Evolutionary conservation across 1,140 invertebrate genomes (phyloP).

Genomic region (Tigriopus japonicus): DNA sequence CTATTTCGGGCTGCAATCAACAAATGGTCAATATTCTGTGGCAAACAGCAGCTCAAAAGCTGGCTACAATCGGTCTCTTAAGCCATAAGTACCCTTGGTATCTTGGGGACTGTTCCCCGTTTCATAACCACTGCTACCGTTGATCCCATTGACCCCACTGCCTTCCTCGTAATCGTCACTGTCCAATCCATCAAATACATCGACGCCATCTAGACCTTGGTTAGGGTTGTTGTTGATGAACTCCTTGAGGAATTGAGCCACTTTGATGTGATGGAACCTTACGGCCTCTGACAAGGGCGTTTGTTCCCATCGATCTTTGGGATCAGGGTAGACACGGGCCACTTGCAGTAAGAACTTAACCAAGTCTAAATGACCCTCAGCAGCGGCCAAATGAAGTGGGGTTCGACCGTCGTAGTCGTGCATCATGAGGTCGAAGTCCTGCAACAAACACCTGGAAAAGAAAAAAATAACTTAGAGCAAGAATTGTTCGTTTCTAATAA

Average conservation of each 20-base stretch:
- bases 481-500: not conserved
- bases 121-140: too few relatives aligned
- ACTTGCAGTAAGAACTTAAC: constrained; percentile 54
- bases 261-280: not conserved
- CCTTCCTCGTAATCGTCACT: too few relatives aligned
- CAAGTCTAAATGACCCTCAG: constrained; percentile 70
- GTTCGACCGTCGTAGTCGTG: constrained; percentile 82
- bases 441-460: not conserved
- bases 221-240: constrained; percentile 14
- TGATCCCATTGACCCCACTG: too few relatives aligned
- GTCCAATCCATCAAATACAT: too few relatives aligned
- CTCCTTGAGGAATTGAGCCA: constrained; percentile 14
- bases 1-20: too few relatives aligned
- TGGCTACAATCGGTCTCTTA: too few relatives aligned
- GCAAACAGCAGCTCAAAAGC: too few relatives aligned
- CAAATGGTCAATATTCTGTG: too few relatives aligned
- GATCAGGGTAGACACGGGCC: constrained; percentile 55
- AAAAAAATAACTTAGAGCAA: not conserved
- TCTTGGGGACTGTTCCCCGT: too few relatives aligned
- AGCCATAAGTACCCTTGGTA: too few relatives aligned
- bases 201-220: too few relatives aligned
- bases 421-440: constrained; percentile 44
- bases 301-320: constrained; percentile 36
- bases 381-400: constrained; percentile 71
- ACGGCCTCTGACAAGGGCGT: not conserved